Evolutionary conservation across 2,113 vertebrate species (phyloP).

Genomic region (Prinia subflava): DNA sequence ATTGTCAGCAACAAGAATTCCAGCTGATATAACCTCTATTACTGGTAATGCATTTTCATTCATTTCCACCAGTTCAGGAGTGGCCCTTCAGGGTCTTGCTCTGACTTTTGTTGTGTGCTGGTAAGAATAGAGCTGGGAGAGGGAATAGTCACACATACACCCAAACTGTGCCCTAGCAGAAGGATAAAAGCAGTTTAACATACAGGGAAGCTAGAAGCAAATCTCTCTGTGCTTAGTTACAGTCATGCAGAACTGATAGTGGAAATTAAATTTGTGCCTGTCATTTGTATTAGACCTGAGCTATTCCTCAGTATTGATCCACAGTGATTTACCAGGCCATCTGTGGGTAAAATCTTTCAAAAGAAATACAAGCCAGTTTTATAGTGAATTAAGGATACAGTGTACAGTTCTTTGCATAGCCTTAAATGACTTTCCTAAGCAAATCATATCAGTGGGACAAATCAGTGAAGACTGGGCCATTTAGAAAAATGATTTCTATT

Average conservation of each 20-base stretch:
- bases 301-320: neutral
- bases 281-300: neutral
- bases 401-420: neutral
- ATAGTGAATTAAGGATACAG: neutral
- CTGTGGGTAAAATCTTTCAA: neutral
- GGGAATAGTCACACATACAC: neutral
- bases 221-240: neutral
- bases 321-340: neutral
- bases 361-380: neutral
- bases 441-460: neutral
- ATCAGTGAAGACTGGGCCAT: neutral
- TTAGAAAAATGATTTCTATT: neutral
- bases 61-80: neutral
- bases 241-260: fast-evolving
- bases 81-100: neutral
- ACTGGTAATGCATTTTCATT: neutral
- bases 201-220: neutral
- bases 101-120: neutral
- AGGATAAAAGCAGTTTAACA: neutral
- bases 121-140: neutral
- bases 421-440: neutral
- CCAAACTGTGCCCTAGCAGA: neutral
- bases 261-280: neutral
- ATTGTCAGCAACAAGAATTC: constrained; percentile 7
- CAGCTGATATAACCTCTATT: neutral